A percentile compares a stretch with the other conserved stretches of the same genome.
These are phyloP conservation scores for Myotis pilosus DNA, from an alignment of 2,797 vertebrate species.

Conservation along the genomic window DNA sequence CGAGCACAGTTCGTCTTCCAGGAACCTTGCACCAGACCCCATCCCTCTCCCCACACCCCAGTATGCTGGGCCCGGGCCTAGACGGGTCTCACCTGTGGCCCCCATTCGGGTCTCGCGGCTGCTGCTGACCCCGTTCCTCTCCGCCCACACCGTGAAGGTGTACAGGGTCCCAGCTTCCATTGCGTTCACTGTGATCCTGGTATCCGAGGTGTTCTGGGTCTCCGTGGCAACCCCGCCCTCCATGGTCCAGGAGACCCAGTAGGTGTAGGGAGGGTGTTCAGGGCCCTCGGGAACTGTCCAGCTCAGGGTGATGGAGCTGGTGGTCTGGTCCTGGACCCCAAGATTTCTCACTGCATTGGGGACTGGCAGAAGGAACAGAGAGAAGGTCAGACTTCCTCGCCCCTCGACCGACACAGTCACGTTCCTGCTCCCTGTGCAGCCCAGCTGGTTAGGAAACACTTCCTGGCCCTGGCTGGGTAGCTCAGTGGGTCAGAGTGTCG, in stretches of 20 bases:
- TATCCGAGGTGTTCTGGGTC: fast-evolving
- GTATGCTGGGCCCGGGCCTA: fast-evolving
- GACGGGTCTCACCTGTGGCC: neutral
- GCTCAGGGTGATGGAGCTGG: neutral
- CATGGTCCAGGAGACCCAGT: neutral
- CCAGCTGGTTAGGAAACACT: neutral
- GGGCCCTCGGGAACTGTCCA: neutral
- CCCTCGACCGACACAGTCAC: neutral
- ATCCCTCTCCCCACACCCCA: fast-evolving
- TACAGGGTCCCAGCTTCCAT: neutral
- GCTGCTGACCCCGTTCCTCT: neutral
- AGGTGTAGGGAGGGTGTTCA: neutral
- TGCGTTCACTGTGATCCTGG: fast-evolving
- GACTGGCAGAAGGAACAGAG: neutral
- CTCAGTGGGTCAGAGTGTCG: neutral
- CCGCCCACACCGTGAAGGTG: neutral
- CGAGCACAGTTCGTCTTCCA: neutral
- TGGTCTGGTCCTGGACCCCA: neutral
- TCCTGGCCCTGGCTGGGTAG: neutral
- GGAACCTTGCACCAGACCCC: too few relatives aligned
- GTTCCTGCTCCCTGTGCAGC: too few relatives aligned
- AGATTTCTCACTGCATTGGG: neutral
- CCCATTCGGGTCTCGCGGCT: fast-evolving
- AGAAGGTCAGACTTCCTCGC: neutral
- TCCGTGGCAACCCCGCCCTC: fast-evolving